Evolutionary conservation across 2,888 invertebrate genomes (phyloP), one percentile per base, ranked within the genome.

Genomic region (Lepetodrilus schrolli): DNA sequence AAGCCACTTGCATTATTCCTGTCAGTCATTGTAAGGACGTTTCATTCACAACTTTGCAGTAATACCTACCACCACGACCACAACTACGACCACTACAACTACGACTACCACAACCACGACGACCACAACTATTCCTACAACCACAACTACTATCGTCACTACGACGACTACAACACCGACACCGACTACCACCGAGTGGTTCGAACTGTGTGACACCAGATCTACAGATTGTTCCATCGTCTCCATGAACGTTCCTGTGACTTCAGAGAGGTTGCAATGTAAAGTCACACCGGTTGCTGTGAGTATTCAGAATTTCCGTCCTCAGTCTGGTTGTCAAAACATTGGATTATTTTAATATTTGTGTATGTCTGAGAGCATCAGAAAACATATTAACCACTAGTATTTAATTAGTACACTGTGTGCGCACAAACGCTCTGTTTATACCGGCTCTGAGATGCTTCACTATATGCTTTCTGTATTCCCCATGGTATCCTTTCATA

Each of bases 281-380:
- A 70, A 71, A 49, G 69, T 76, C 26, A 73, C 66, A 4, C 73
- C 74, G 5, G 74, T 78, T 10, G 70, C 70, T 38, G 78, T 78
- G 48, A 58, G 68, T 36, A 13, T 26, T 21, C 13, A 30, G n/a
- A n/a, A n/a, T n/a, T n/a, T n/a, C n/a, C n/a, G n/a, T n/a, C n/a
- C n/a, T n/a, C n/a, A n/a, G n/a, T n/a, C n/a, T n/a, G n/a, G n/a
- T n/a, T n/a, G n/a, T n/a, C n/a, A n/a, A n/a, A n/a, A n/a, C n/a
- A n/a, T n/a, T n/a, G n/a, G n/a, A n/a, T n/a, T n/a, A n/a, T n/a
- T n/a, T n/a, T n/a, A n/a, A n/a, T n/a, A n/a, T n/a, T n/a, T n/a
- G n/a, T n/a, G n/a, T n/a, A n/a, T n/a, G n/a, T n/a, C n/a, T n/a
- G n/a, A n/a, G n/a, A n/a, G n/a, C n/a, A n/a, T n/a, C n/a, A n/a